Base-by-base conservation (phyloP, 2,113 vertebrate genomes). In the Lasiurus cinereus region DNA sequence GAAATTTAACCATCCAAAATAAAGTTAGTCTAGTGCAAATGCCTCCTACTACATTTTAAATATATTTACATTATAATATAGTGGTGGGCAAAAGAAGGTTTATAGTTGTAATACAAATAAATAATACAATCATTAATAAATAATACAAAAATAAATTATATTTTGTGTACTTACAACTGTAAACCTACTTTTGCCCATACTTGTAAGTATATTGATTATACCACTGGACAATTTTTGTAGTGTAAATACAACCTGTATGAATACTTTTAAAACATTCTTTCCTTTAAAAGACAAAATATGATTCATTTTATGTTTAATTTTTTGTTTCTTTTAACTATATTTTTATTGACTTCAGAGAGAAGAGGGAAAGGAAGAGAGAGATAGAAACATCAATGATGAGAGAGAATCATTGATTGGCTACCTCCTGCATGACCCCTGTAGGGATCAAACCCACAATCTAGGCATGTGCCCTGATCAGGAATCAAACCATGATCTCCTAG, bases 281-380 rank as follows among this genome's bases (percentile, higher is more conserved):
- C 6, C 24, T 21, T 86, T 96, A 85, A 56, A 77, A 94, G 56
- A 72, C 13, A 33, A 89, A 86, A 73, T 70, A 77, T 48, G 36
- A 52, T 80, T 74, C 43, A 56, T 69, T 95, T 94, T 77, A 76
- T 88, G 3, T 90, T 84, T 67, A 52, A 48, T 72, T 24, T 59
- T 22, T 59, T 59, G 56, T 59, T 59, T 24, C 56, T 59, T 24
- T 59, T 24, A 59, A 59, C 22, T 59, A 24, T 59, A 24, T 59
- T 59, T 59, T 59, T 24, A 59, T 59, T 24, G 21, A 59, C 24
- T 59, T 59, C 56, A 59, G 56, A 59, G 56, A 59, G 56, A 59
- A 24, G 56, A 59, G 56, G 22, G 22, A 24, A 59, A 24, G 56
- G 56, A 59, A 59, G 56, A 59, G 22, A 59, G 22, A 59, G 54